Percentiles rank a stretch among this genome's conserved stretches.
These are phyloP conservation scores for Prietella phreatophila DNA, from an alignment of 2,113 vertebrate species.

Conservation along the genomic window DNA sequence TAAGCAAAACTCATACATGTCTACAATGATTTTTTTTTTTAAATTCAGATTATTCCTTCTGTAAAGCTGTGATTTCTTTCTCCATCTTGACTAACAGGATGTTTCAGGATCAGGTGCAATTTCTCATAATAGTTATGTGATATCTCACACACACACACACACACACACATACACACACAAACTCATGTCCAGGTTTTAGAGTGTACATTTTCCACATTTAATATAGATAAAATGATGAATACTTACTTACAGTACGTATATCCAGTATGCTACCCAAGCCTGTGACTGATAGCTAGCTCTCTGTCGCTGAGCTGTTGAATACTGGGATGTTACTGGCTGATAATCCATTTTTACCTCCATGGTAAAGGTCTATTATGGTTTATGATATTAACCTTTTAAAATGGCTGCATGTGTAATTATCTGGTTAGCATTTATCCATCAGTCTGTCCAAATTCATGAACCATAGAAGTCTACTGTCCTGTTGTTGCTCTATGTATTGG, in stretches of 20 bases:
- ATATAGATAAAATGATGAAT: neutral
- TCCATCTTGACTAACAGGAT: neutral
- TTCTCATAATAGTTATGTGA: neutral
- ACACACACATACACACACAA: neutral
- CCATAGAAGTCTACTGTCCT: neutral
- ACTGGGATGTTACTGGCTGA: neutral
- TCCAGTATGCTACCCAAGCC: neutral
- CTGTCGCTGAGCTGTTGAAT: neutral
- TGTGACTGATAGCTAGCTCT: neutral
- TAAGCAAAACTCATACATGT: neutral
- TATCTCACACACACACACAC: neutral
- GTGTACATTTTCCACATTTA: neutral
- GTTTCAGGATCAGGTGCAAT: constrained; percentile 5
- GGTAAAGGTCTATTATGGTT: neutral
- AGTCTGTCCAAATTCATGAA: neutral
- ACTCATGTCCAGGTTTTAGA: neutral
- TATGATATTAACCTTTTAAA: neutral
- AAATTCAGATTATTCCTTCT: neutral
- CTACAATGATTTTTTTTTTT: neutral
- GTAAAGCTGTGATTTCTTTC: neutral
- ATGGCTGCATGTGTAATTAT: neutral
- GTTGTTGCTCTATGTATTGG: neutral
- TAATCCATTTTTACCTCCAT: neutral
- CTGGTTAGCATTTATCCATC: neutral
- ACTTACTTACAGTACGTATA: neutral